Evolutionary conservation across 1,140 invertebrate genomes (phyloP).

Genomic region (Plodia interpunctella): DNA sequence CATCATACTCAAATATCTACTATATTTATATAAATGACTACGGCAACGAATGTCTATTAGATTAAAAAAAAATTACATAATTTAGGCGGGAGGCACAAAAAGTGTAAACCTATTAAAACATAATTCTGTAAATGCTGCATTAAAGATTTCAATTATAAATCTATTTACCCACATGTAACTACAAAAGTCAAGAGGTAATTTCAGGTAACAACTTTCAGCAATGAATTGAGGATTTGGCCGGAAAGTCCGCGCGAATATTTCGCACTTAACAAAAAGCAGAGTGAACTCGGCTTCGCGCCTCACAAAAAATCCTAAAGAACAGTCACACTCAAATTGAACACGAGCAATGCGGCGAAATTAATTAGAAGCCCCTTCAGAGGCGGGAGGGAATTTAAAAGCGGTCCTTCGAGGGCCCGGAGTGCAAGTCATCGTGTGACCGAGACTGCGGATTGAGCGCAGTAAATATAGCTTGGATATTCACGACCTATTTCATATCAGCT

Average conservation of each 20-base stretch:
- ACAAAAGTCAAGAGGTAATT: no score
- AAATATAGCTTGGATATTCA: slow-evolving; percentile 54
- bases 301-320: slow-evolving; percentile 43
- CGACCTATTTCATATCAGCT: slow-evolving; percentile 41
- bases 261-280: not conserved
- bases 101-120: no score
- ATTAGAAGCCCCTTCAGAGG: slow-evolving; percentile 62
- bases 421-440: slow-evolving; percentile 55
- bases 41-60: no score
- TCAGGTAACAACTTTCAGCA: no score
- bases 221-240: no score
- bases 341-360: slow-evolving; percentile 59
- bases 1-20: no score
- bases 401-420: slow-evolving; percentile 33
- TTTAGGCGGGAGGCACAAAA: no score
- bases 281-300: not conserved
- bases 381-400: slow-evolving; percentile 53
- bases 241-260: not conserved
- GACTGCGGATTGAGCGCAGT: slow-evolving; percentile 52
- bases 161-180: no score
- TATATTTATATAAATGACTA: no score
- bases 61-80: no score
- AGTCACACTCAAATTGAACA: slow-evolving; percentile 55
- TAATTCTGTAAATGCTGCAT: no score
- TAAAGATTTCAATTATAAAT: no score